These are phyloP conservation scores for Alentia gelatinosa DNA, from an alignment of 2,888 invertebrate genomes.

Conservation along the genomic window DNA sequence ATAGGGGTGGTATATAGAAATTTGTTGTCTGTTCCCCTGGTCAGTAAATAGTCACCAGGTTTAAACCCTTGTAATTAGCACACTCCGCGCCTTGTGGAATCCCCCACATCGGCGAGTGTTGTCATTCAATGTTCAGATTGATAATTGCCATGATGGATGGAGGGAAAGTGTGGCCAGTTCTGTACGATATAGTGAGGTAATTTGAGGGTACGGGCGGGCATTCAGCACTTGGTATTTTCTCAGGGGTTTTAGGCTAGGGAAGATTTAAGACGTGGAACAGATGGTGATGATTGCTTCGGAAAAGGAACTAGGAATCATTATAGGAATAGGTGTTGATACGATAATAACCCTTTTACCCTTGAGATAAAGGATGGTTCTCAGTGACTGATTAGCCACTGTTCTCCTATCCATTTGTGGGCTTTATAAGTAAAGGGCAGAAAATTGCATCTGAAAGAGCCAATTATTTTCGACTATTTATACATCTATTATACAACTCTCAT, in stretches of 20 bases:
- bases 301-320: neutral
- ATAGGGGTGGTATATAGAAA: neutral
- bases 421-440: too few relatives aligned
- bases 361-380: too few relatives aligned
- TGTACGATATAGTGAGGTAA: neutral
- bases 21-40: neutral
- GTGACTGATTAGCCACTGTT: too few relatives aligned
- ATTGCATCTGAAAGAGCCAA: too few relatives aligned
- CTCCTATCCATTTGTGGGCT: too few relatives aligned
- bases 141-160: neutral
- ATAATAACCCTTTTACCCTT: too few relatives aligned
- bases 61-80: slow-evolving; percentile 2
- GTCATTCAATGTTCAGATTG: neutral
- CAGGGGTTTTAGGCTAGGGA: neutral
- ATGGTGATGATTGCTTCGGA: neutral
- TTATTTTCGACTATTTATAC: too few relatives aligned
- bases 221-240: neutral
- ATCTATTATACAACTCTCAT: too few relatives aligned
- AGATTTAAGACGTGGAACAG: neutral
- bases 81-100: neutral
- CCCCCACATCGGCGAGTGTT: neutral
- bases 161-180: neutral
- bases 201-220: neutral
- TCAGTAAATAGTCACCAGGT: neutral
- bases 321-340: neutral